phyloP scores from a whole-genome alignment of 2,888 invertebrate genomes.

The Aleiodes alternator region DNA sequence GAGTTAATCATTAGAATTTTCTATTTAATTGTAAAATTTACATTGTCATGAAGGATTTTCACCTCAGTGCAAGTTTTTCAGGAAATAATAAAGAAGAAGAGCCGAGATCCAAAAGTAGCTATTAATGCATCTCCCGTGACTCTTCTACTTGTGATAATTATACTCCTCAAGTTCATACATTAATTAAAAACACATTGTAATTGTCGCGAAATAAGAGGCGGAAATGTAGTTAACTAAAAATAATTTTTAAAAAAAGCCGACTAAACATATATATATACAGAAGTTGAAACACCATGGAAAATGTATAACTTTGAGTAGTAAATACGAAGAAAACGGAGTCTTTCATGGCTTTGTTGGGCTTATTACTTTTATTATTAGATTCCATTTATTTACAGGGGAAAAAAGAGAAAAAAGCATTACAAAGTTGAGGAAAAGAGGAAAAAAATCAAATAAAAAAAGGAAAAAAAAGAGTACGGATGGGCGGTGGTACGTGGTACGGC shows the following conservation, averaged over 20 bases:
- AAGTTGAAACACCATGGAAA: no score
- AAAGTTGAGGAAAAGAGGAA: background rate
- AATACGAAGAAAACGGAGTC: background rate
- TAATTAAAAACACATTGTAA: no score
- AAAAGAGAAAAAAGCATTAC: background rate
- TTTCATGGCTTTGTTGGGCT: background rate
- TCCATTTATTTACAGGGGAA: slow-evolving; percentile 41
- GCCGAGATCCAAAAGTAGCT: background rate
- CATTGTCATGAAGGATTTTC: background rate
- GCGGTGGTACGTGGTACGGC: slow-evolving; percentile 46
- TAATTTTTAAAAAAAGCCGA: no score
- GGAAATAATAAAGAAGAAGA: no score
- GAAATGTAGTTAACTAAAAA: no score
- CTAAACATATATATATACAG: no score
- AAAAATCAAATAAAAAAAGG: background rate
- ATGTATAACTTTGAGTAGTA: background rate
- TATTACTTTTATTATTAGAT: slow-evolving; percentile 47
- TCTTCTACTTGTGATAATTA: no score
- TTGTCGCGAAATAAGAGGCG: no score
- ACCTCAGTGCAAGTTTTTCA: no score
- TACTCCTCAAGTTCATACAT: no score
- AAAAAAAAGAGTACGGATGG: slow-evolving; percentile 18
- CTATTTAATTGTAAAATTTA: no score
- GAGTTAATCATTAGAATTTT: no score
- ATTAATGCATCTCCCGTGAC: background rate